Evolutionary conservation across 35 echinoderm and acorn worm genomes (phyloP).

Genomic region (Apostichopus japonicus): DNA sequence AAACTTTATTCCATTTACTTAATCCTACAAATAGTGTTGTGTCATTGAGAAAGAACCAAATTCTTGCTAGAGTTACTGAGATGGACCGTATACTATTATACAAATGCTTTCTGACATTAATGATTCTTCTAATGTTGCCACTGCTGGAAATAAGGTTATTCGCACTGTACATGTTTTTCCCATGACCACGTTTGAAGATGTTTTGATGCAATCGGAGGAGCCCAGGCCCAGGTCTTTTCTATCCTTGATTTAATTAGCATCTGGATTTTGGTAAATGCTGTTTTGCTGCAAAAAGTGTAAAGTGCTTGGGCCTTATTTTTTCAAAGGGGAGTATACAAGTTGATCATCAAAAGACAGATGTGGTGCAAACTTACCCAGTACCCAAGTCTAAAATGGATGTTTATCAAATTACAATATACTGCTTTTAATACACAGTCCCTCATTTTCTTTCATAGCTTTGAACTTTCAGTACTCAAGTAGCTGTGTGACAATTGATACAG

Average conservation of each 20-base stretch:
- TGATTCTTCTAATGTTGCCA: not conserved
- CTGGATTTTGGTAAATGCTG: too few species aligned
- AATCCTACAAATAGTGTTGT: constrained; percentile 40
- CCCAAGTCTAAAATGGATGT: too few species aligned
- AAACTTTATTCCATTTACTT: constrained; percentile 6
- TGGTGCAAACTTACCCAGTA: too few species aligned
- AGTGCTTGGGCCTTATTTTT: too few species aligned
- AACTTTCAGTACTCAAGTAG: too few species aligned
- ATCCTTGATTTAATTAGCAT: constrained; percentile 29
- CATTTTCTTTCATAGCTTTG: too few species aligned
- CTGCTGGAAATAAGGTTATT: not conserved
- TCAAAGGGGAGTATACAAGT: too few species aligned
- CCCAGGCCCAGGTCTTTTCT: constrained; percentile 44
- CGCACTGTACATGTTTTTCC: constrained; percentile 1
- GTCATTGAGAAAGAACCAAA: constrained; percentile 5
- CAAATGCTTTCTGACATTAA: not conserved
- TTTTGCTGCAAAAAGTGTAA: too few species aligned
- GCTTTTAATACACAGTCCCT: too few species aligned
- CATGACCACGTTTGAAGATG: constrained; percentile 54
- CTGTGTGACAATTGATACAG: too few species aligned
- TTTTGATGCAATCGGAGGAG: constrained; percentile 58
- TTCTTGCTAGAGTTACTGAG: constrained; percentile 44
- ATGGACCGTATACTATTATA: not conserved
- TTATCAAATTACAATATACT: too few species aligned
- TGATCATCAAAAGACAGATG: too few species aligned